Percentiles rank a stretch among this genome's conserved stretches.
phyloP scores from a whole-genome alignment of 2,888 invertebrate species.

The Celastrina argiolus region DNA sequence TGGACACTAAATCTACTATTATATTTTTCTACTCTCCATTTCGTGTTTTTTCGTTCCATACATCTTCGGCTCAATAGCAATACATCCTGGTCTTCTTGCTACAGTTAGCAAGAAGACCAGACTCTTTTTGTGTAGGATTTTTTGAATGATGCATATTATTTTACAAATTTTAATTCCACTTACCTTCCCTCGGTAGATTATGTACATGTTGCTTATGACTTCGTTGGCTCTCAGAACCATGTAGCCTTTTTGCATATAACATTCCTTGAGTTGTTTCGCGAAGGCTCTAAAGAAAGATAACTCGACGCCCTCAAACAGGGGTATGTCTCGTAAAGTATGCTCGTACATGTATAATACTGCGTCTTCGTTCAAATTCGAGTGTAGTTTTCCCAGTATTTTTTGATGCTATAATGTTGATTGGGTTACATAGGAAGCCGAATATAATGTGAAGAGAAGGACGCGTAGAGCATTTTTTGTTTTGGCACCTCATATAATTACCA shows the following conservation, averaged over 20 bases:
- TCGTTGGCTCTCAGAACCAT: constrained; percentile 65
- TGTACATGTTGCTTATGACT: constrained; percentile 62
- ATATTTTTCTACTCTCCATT: no score
- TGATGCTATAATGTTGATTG: constrained; percentile 62
- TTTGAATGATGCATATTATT: neutral
- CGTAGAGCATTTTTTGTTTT: no score
- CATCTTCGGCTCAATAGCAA: no score
- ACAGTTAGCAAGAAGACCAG: no score
- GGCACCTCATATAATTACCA: no score
- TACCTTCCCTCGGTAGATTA: constrained; percentile 71
- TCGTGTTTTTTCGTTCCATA: no score
- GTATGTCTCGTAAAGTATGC: constrained; percentile 71
- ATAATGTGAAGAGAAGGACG: no score
- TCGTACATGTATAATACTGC: constrained; percentile 74
- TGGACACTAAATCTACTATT: no score
- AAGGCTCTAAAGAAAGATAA: constrained; percentile 74
- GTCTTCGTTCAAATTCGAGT: constrained; percentile 75
- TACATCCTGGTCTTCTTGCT: no score
- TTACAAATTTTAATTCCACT: constrained; percentile 25
- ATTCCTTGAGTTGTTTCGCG: constrained; percentile 65
- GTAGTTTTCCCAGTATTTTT: constrained; percentile 67
- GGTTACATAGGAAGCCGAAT: no score
- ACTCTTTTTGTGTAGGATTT: no score
- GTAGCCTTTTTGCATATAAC: constrained; percentile 68
- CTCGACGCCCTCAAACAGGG: constrained; percentile 72